Base-by-base conservation (phyloP, 64 coral and sea anemone genomes). In the Catalaphyllia jardinei region DNA sequence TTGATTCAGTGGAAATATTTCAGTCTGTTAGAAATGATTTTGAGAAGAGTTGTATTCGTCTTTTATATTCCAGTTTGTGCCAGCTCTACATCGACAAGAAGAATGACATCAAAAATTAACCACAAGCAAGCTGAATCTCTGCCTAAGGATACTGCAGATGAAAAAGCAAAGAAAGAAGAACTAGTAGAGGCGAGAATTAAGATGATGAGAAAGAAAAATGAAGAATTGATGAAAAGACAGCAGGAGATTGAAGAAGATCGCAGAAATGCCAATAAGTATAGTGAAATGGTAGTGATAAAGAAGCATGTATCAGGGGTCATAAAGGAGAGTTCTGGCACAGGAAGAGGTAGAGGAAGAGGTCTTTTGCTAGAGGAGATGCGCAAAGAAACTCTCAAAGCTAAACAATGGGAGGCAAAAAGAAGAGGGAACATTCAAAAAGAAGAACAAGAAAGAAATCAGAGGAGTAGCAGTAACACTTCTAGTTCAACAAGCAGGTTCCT, bases 231-330 rank as follows among this genome's bases (percentile, higher is more conserved):
- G 62, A 97, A 73, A 72, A 72, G 95, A 62, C 91, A 94, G 60
- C 84, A 94, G 22, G 95, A 97, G 62, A 97, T 97, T 64, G 95
- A 97, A 77, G 95, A 97, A 83, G 95, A 97, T 67, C 93, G 87
- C 13, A 93, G 46, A 62, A 89, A 91, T 93, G 95, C 95, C 0
- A 67, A 90, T 62, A 63, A 29, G 89, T 79, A 88, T 24, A 97
- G 95, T 71, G 79, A 69, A 82, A 77, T 80, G 73, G 76, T 72
- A 82, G 82, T 72, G 12, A 54, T 81, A 22, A 69, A 29, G 61
- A 87, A 51, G 74, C 39, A 87, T 57, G 54, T 1, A 67, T 46
- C 72, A 50, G 90, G 81, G 4, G 79, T 92, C 10, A 52, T 10
- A 10, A 72, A 86, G 27, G 90, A 91, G 27, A 82, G 46, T 20